phyloP scores from a whole-genome alignment of 1,140 invertebrate species.

The Acyrthosiphon pisum region DNA sequence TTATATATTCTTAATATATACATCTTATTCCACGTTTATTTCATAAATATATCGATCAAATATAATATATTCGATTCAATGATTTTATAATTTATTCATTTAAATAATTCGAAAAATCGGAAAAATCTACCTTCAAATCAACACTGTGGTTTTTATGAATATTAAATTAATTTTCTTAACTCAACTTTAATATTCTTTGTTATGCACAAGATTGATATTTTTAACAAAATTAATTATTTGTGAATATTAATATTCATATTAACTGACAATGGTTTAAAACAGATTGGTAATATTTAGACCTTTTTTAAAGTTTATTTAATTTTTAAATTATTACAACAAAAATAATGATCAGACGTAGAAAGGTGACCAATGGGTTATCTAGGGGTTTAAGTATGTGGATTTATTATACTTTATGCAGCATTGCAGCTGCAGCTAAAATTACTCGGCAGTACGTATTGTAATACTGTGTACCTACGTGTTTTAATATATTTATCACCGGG shows the following conservation, averaged over 20 bases:
- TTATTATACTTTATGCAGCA: too few species aligned
- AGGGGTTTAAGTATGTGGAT: too few species aligned
- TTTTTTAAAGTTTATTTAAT: too few species aligned
- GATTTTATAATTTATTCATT: neutral
- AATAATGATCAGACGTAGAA: neutral
- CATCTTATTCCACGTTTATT: neutral
- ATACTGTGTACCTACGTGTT: too few species aligned
- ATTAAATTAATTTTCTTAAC: neutral
- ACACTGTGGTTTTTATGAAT: slow-evolving; percentile 5
- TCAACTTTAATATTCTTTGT: neutral
- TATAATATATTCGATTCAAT: neutral
- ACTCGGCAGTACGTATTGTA: too few species aligned
- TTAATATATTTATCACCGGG: too few species aligned
- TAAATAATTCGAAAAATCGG: neutral
- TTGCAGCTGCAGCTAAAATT: too few species aligned
- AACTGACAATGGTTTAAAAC: neutral
- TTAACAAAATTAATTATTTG: neutral
- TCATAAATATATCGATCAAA: neutral
- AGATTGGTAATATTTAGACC: neutral
- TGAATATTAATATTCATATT: neutral
- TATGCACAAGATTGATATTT: neutral
- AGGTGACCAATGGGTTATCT: neutral
- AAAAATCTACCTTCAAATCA: neutral
- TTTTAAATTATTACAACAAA: neutral
- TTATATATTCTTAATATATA: neutral